These are phyloP conservation scores for Anthrax anthrax DNA, from an alignment of 2,888 invertebrate species.

Conservation along the genomic window DNA sequence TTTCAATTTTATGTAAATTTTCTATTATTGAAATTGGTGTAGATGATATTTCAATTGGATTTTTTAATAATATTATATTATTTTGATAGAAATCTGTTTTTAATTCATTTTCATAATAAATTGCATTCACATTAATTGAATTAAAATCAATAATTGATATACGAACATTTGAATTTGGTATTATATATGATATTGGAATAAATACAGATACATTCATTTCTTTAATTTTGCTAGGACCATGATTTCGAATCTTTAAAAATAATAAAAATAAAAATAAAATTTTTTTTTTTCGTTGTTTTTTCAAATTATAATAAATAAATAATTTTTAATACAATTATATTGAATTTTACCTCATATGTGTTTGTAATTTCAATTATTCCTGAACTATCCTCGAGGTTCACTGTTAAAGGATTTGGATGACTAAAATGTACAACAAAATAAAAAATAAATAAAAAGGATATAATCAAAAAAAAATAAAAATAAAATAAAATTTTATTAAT, in stretches of 20 bases:
- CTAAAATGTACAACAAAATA: background rate
- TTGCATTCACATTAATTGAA: conserved; percentile 26
- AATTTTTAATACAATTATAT: conserved; percentile 4
- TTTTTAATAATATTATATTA: conserved; percentile 24
- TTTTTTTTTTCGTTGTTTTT: background rate
- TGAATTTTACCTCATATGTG: conserved; percentile 23
- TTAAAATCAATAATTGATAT: conserved; percentile 27
- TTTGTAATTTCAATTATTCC: conserved; percentile 25
- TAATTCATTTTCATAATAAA: conserved; percentile 25
- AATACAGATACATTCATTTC: conserved; percentile 24
- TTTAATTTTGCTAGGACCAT: conserved; percentile 31
- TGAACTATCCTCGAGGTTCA: conserved; percentile 26
- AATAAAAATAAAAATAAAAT: background rate
- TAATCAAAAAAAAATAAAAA: background rate
- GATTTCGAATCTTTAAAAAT: conserved; percentile 24
- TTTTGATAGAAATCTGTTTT: conserved; percentile 26
- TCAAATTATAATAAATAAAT: no score
- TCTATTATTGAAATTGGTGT: conserved; percentile 4
- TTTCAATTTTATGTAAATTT: conserved; percentile 1
- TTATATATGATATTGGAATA: conserved; percentile 28
- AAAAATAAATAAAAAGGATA: background rate
- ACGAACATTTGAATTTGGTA: conserved; percentile 20
- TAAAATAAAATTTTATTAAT: background rate
- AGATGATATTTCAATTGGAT: conserved; percentile 21
- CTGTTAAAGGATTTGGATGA: conserved; percentile 18